Conservation (phyloP, 2,113 vertebrate genomes). For the Xerus inauris region DNA sequence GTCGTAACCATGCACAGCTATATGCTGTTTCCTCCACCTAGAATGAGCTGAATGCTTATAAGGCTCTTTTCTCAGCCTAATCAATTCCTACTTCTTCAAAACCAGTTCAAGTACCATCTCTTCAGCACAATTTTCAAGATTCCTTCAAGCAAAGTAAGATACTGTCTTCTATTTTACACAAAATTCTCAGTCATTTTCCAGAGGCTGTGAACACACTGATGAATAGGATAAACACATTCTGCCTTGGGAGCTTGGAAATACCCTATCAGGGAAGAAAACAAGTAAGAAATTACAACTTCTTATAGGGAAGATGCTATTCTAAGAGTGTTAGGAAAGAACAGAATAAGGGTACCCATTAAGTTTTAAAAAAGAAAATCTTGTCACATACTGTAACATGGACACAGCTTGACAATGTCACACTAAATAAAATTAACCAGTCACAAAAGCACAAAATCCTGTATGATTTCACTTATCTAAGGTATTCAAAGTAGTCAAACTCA, state of each 20-base stretch:
- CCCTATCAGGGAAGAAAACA: background rate
- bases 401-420: background rate
- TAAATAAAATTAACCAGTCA: background rate
- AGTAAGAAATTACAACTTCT: constrained; percentile 9
- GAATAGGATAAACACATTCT: constrained; percentile 27
- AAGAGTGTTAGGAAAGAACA: background rate
- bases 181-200: background rate
- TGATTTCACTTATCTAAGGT: background rate
- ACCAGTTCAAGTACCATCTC: background rate
- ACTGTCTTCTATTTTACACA: background rate
- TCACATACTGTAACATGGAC: background rate
- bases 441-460: background rate
- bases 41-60: background rate
- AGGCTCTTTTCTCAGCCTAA: background rate
- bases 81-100: background rate
- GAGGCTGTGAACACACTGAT: background rate
- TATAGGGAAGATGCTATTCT: background rate
- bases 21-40: background rate
- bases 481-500: background rate
- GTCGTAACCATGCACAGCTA: background rate
- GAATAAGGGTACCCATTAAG: background rate
- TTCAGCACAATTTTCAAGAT: constrained; percentile 27
- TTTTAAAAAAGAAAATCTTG: constrained; percentile 19
- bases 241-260: background rate
- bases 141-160: background rate